A percentile compares a stretch with the other conserved stretches of the same genome.
These are phyloP conservation scores for Piscicola geometra DNA, from an alignment of 2,888 invertebrate species.

Conservation along the genomic window DNA sequence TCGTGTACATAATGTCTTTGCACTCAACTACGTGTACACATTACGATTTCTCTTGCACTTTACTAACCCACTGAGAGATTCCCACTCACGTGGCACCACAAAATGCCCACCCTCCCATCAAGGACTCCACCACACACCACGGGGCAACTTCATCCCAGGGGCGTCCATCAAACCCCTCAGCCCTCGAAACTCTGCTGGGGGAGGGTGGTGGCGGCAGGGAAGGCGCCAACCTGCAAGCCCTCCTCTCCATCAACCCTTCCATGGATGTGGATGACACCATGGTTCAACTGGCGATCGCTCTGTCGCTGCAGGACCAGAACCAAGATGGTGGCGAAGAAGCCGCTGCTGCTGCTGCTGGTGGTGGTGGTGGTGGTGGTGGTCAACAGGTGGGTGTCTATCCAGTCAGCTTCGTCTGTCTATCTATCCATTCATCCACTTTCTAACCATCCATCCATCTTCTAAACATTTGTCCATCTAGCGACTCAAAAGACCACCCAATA, in stretches of 20 bases:
- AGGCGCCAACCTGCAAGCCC: conserved; percentile 65
- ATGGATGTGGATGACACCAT: conserved; percentile 91
- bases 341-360: not conserved
- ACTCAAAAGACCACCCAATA: too few relatives aligned
- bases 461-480: too few relatives aligned
- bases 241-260: conserved; percentile 84
- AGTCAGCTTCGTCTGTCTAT: too few relatives aligned
- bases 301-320: conserved; percentile 71
- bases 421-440: too few relatives aligned
- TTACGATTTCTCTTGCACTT: too few relatives aligned
- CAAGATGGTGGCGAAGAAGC: not conserved
- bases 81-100: too few relatives aligned
- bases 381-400: too few relatives aligned
- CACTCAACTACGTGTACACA: too few relatives aligned
- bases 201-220: conserved; percentile 47
- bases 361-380: not conserved
- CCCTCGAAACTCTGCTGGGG: conserved; percentile 42
- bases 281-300: conserved; percentile 89
- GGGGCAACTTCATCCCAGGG: not conserved
- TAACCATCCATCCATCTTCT: too few relatives aligned
- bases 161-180: not conserved
- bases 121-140: not conserved
- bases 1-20: too few relatives aligned
- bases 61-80: not conserved
- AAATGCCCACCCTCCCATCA: not conserved